A percentile compares a stretch with the other conserved stretches of the same genome.
phyloP scores from a whole-genome alignment of 2,113 vertebrate species.

The Parus major region DNA sequence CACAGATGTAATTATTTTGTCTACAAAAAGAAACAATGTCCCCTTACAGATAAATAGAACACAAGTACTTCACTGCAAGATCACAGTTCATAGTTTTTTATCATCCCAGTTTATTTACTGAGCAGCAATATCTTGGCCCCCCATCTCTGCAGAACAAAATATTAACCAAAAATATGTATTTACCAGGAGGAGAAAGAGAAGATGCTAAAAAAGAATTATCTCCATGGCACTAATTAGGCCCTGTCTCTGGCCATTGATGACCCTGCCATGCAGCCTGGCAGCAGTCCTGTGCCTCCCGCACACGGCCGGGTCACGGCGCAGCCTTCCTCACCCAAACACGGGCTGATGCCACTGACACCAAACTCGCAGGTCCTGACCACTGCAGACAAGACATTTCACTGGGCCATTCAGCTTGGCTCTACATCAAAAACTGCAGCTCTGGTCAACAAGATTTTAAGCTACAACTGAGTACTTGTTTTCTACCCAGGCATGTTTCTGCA shows the following conservation, averaged over 20 bases:
- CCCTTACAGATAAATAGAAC: not conserved
- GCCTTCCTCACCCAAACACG: rapidly evolving
- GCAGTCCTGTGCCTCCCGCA: not conserved
- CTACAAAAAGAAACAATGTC: not conserved
- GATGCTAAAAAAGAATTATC: not conserved
- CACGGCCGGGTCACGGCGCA: rapidly evolving
- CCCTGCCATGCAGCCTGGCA: not conserved
- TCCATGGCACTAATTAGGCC: not conserved
- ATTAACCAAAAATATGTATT: not conserved
- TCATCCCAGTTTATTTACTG: not conserved
- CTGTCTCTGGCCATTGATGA: not conserved
- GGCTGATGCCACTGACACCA: rapidly evolving
- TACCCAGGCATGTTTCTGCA: not conserved
- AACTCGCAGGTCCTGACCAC: rapidly evolving
- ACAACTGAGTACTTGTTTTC: rapidly evolving
- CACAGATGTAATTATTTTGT: not conserved
- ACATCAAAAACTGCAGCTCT: not conserved
- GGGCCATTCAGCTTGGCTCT: not conserved
- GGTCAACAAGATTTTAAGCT: not conserved
- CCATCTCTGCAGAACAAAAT: not conserved
- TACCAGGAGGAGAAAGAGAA: not conserved
- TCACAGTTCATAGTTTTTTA: not conserved
- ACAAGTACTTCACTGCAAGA: not conserved
- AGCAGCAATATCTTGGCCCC: not conserved
- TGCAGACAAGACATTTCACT: not conserved